These are phyloP conservation scores for Poecilus cupreus DNA, from an alignment of 2,888 invertebrate species.

Conservation along the genomic window DNA sequence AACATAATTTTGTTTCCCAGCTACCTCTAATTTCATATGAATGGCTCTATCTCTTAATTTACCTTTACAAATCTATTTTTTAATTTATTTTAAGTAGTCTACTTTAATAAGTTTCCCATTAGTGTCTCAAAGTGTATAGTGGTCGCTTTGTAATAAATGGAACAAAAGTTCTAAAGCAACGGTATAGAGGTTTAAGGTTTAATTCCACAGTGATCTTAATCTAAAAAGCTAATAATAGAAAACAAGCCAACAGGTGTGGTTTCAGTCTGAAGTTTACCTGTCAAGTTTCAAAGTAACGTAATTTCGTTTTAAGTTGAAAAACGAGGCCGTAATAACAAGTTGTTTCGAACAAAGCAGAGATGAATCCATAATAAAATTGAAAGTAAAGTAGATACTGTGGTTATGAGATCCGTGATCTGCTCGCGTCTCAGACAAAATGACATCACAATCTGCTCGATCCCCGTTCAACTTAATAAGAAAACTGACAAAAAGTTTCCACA, in stretches of 20 bases:
- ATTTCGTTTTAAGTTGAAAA: conserved; percentile 6
- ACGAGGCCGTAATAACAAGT: neutral
- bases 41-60: too few species aligned
- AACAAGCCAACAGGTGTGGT: neutral
- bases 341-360: neutral
- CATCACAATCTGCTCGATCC: conserved; percentile 18
- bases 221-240: neutral
- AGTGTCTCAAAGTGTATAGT: too few species aligned
- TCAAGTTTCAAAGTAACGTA: neutral
- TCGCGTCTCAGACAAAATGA: conserved; percentile 17
- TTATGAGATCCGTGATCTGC: conserved; percentile 31
- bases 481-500: neutral
- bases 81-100: too few species aligned
- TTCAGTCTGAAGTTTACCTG: neutral
- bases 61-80: too few species aligned
- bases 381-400: conserved; percentile 8
- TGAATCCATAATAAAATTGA: conserved; percentile 33
- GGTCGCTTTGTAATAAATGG: too few species aligned
- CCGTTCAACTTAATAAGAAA: conserved; percentile 17
- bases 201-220: neutral
- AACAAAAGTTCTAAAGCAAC: too few species aligned
- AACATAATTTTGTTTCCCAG: too few species aligned
- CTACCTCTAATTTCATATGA: too few species aligned
- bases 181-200: too few species aligned
- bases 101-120: too few species aligned